Evolutionary conservation across 2,797 vertebrate genomes (phyloP), one percentile per base, ranked within the genome.

Genomic region (Holocentrus rufus): DNA sequence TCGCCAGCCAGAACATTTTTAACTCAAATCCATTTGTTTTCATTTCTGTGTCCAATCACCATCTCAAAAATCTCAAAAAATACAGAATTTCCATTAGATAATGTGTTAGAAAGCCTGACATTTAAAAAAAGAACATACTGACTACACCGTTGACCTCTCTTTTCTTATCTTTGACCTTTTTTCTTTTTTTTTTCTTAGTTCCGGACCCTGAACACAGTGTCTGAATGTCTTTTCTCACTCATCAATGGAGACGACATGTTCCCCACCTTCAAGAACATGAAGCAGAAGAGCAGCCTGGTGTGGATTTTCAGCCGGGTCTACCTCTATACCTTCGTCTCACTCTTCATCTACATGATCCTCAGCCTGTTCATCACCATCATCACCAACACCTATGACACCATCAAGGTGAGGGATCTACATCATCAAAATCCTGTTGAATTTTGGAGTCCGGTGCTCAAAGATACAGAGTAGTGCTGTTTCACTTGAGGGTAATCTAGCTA

Each of bases 161-260:
- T 39, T 36, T 46, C 25, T 15, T 5, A 2, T 36, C 11, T 56
- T 39, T 53, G 42, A 55, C 25, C 11, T 22, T 20, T 5, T 55
- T 25, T 20, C 42, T 44, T 11, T 52, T 75, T 42, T 1, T 34
- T 34, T 34, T 5, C 7, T 15, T 2, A 98, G 97, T 99, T 99
- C 88, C 96, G 96, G 7, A 94, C 95, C 0, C 93, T 99, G 46
- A 96, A 97, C 89, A 96, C 95, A 4, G 97, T 96, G 36, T 97
- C 96, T 0, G 97, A 99, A 89, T 97, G 96, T 73, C 92, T 98
- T 65, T 99, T 99, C 86, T 98, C 97, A 0, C 93, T 99, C 70
- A 95, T 98, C 92, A 98, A 98, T 0, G 97, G 97, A 0, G 97
- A 99, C 0, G 97, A 99, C 91, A 98, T 99, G 96, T 99, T 94